Base-by-base conservation (phyloP, 2,888 invertebrate genomes). In the Choristoneura rosaceana region DNA sequence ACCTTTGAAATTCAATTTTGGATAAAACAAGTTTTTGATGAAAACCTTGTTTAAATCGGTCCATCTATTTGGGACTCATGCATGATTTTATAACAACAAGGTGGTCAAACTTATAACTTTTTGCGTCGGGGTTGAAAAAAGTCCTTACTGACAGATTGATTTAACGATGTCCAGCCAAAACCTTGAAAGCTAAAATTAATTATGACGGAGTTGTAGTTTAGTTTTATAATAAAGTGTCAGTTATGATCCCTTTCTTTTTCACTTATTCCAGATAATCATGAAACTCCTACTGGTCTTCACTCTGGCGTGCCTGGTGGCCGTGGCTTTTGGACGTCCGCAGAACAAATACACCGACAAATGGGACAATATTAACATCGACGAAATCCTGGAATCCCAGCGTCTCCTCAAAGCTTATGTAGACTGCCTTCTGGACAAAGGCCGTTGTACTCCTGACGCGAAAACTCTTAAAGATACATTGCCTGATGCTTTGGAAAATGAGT, bases 401-500 rank as follows among this genome's bases (percentile, higher is more conserved):
- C 90, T 97, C 12, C 89, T 96, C 60, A 95, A 95, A 76, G 96
- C 95, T 69, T 97, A 97, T 83, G 94, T 96, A 5, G 95, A 96
- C 78, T 97, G 97, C 81, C 89, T 97, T 2, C 82, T 96, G 75
- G 96, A 96, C 0, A 92, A 87, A 79, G 96, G 95, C 25, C 94
- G 94, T 14, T 97, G 97, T 85, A 96, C 96, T 12, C 94, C 96
- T 2, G 96, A 96, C 77, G 96, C 95, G 58, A 94, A 95, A 75
- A 95, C 96, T 77, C 87, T 94, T 1, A 94, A 94, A 73, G 93
- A 94, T 75, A 89, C 95, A 1, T 91, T 97, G 2, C 97, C 97
- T 0, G 97, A 97, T 76, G 97, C 97, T 0, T 84, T 97, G 59
- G 94, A 95, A 78, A 95, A 95, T 47, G 96, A 96, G 65, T 97